Conservation (phyloP, 2,113 vertebrate genomes). For the Scolopax mira region DNA sequence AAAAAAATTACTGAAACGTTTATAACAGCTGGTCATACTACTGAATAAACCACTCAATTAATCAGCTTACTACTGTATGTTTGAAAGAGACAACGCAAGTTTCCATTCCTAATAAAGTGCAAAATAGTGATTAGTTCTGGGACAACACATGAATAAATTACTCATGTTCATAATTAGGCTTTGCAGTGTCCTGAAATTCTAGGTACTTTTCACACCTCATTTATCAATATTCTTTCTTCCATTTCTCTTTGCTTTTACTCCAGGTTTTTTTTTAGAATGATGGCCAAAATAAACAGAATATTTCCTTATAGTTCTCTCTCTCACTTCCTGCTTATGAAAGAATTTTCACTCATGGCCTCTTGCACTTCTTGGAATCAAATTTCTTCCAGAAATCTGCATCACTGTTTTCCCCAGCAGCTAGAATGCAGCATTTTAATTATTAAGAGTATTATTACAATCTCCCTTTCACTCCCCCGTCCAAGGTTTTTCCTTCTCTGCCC, state of each 20-base stretch:
- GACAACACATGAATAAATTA: slow-evolving; percentile 32
- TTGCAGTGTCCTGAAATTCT: slow-evolving; percentile 9
- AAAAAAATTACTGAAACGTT: slow-evolving; percentile 40
- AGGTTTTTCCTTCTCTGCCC: slow-evolving; percentile 12
- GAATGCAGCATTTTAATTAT: slow-evolving; percentile 61
- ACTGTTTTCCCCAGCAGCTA: slow-evolving; percentile 27
- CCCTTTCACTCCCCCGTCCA: slow-evolving; percentile 21
- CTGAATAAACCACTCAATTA: slow-evolving; percentile 52
- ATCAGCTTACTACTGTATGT: slow-evolving; percentile 58
- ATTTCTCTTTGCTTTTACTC: slow-evolving; percentile 35
- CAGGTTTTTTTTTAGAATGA: slow-evolving; percentile 24
- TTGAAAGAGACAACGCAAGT: neutral
- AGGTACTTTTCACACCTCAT: slow-evolving; percentile 39
- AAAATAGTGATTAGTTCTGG: slow-evolving; percentile 46
- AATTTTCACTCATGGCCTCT: slow-evolving; percentile 64
- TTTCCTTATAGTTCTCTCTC: slow-evolving; percentile 53
- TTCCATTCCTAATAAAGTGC: slow-evolving; percentile 45
- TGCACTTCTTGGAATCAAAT: slow-evolving; percentile 62
- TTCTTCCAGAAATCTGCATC: slow-evolving; percentile 52
- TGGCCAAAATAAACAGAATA: slow-evolving; percentile 63
- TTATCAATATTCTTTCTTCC: slow-evolving; percentile 44
- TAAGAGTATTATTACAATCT: slow-evolving; percentile 58
- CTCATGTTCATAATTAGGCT: neutral
- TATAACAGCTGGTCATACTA: slow-evolving; percentile 44
- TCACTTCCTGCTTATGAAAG: slow-evolving; percentile 69